Percentiles rank a stretch among this genome's conserved stretches.
These are phyloP conservation scores for Xestia rhomboidea DNA, from an alignment of 2,888 invertebrate genomes.

Conservation along the genomic window DNA sequence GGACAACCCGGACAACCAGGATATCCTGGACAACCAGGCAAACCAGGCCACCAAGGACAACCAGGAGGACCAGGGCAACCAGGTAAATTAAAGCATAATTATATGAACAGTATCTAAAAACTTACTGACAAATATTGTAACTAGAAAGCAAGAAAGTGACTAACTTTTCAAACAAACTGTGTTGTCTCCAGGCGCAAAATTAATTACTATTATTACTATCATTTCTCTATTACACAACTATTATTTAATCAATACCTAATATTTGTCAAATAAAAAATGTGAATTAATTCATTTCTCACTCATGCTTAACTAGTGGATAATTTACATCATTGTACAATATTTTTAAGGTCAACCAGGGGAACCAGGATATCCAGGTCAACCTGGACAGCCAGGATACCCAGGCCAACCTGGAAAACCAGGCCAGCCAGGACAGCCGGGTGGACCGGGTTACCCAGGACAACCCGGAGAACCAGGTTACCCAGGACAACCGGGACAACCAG, in stretches of 20 bases:
- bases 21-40: slow-evolving; percentile 4
- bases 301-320: not conserved
- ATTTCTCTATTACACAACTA: not conserved
- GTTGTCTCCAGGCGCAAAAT: too few relatives aligned
- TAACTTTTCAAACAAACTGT: too few relatives aligned
- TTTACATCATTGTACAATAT: not conserved
- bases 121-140: too few relatives aligned
- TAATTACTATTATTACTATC: too few relatives aligned
- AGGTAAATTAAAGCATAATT: slow-evolving; percentile 7
- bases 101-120: not conserved
- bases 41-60: slow-evolving; percentile 42
- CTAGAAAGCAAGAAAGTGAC: too few relatives aligned
- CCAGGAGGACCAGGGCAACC: slow-evolving; percentile 65
- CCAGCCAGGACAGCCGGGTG: not conserved
- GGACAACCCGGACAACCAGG: slow-evolving; percentile 29
- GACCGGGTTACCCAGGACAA: fast-evolving
- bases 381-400: not conserved
- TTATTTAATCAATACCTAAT: not conserved
- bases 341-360: slow-evolving; percentile 2
- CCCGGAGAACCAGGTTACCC: too few relatives aligned
- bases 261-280: not conserved
- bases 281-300: not conserved
- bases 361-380: too few relatives aligned
- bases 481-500: too few relatives aligned
- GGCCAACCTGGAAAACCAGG: slow-evolving; percentile 48